Evolutionary conservation across 2,888 invertebrate species (phyloP), one percentile per base, ranked within the genome.

Genomic region (Scelioninae gen. 2): DNA sequence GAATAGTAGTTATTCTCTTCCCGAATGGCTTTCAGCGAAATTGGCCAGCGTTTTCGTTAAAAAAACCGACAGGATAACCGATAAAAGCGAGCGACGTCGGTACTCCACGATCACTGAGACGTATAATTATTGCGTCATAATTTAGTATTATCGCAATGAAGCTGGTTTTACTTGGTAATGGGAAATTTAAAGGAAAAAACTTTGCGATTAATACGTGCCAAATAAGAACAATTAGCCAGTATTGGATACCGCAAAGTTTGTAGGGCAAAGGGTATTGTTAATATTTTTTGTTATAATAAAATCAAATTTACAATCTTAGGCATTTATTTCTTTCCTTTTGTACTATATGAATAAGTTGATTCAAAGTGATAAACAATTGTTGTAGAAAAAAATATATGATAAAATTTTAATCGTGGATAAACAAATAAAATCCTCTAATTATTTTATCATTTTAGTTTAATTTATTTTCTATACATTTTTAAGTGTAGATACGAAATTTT

Each of bases 71-170:
- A 1, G 46, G 25, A 55, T 45, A 39, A 57, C 43, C 70, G 55
- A 70, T 63, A 57, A 63, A 70, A 46, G 11, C 35, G 69, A 58
- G 35, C 22, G 52, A 65, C 37, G 57, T 48, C 28, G 52, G 48
- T 50, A 50, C 68, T 70, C 52, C 31, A 41, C 19, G 72, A 72
- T 60, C 71, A 55, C 53, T 39, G 48, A 76, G 65, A 75, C 74
- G 76, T 77, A 78, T 79, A 78, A 79, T 78, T 78, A 79, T 79
- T 78, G 73, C 76, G 37, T 58, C 58, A 70, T 79, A 78, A 78
- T 76, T 79, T 76, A 78, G 68, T 57, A 75, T 78, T 79, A 78
- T 79, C 76, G 76, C 74, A 58, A 46, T 58, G 60, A 43, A 61
- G 50, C 58, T 37, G 43, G 10, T 48, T 64, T 46, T 22, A 22